These are phyloP conservation scores for Cephus runcator DNA, from an alignment of 2,888 invertebrate species.

Conservation along the genomic window DNA sequence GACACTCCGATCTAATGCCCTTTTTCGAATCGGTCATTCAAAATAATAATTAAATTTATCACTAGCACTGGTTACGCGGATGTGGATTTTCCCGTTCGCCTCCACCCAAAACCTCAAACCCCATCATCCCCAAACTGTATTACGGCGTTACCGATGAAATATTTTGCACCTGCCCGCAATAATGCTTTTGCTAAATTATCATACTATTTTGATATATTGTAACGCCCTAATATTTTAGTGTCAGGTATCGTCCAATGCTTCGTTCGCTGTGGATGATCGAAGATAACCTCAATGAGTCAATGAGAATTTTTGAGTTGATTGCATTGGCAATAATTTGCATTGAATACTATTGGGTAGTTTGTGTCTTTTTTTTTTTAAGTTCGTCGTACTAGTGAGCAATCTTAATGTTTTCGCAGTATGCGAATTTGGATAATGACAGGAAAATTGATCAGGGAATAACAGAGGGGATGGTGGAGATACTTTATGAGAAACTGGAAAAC, in stretches of 20 bases:
- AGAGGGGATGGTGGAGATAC: no score
- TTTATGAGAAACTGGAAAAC: no score
- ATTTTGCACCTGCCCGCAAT: conserved; percentile 44
- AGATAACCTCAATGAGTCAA: no score
- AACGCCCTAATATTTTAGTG: background rate
- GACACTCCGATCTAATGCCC: background rate
- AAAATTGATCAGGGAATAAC: no score
- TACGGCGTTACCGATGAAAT: conserved; percentile 33
- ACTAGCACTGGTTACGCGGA: conserved; percentile 30
- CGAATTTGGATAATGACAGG: background rate
- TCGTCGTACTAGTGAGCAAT: background rate
- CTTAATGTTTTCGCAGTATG: background rate
- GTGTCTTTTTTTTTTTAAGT: background rate
- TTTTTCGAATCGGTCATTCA: background rate
- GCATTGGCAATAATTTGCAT: background rate
- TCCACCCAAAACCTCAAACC: background rate
- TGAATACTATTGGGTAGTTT: background rate
- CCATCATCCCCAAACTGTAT: background rate
- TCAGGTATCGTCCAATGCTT: background rate
- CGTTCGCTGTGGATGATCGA: background rate
- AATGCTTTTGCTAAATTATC: conserved; percentile 43
- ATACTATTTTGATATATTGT: conserved; percentile 24
- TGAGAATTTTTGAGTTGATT: background rate
- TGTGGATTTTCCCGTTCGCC: conserved; percentile 20
- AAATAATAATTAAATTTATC: conserved; percentile 46